A percentile compares a stretch with the other conserved stretches of the same genome.
Conservation (phyloP, 1,140 invertebrate species). For the Drosophila eugracilis region DNA sequence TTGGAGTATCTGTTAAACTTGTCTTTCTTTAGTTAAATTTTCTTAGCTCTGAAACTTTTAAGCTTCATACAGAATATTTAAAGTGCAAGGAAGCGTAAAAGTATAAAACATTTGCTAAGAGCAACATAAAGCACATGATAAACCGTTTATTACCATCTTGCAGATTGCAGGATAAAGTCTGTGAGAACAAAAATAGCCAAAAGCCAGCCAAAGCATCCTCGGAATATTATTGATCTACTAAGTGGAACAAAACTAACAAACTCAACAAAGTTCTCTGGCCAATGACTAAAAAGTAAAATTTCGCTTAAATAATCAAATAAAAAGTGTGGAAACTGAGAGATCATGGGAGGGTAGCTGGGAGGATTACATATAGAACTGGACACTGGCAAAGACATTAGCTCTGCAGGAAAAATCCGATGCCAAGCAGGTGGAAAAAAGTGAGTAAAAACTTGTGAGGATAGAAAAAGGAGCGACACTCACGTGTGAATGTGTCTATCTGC, state of each 20-base stretch:
- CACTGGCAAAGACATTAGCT: constrained; percentile 41
- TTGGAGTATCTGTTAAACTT: too few species aligned
- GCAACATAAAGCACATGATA: constrained; percentile 6
- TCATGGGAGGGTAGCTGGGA: background rate
- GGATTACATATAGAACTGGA: constrained; percentile 26
- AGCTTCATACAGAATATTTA: too few species aligned
- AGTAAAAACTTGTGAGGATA: constrained; percentile 42
- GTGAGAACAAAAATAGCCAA: constrained; percentile 1
- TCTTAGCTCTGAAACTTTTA: too few species aligned
- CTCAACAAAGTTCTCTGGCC: constrained; percentile 27
- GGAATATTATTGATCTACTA: constrained; percentile 29
- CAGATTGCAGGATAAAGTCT: background rate
- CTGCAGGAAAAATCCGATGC: constrained; percentile 38
- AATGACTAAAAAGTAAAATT: constrained; percentile 35
- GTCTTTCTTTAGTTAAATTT: too few species aligned
- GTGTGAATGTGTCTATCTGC: constrained; percentile 39
- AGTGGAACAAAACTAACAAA: constrained; percentile 13
- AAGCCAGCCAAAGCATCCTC: constrained; percentile 1
- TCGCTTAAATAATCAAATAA: constrained; percentile 24
- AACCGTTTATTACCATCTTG: background rate
- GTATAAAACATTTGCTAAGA: too few species aligned
- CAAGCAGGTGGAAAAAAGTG: constrained; percentile 28
- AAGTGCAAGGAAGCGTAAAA: too few species aligned
- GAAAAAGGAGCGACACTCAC: constrained; percentile 37
- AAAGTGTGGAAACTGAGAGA: constrained; percentile 9